Percentiles rank a stretch among this genome's conserved stretches.
Conservation (phyloP, 2,888 invertebrate genomes). For the Eudasyphora cyanicolor region DNA sequence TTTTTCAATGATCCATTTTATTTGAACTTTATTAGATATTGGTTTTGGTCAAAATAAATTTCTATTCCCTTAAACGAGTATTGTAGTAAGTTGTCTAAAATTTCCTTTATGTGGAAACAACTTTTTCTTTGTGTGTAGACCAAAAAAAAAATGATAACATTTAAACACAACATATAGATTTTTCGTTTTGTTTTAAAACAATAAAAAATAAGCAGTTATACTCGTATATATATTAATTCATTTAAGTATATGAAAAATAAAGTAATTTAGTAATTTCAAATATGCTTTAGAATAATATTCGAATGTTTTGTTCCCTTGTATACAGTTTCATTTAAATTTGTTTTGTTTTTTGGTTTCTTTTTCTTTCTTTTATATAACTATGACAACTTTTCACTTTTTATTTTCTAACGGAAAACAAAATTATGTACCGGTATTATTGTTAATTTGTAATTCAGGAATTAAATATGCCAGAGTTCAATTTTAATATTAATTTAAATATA, state of each 20-base stretch:
- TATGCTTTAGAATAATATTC: constrained; percentile 27
- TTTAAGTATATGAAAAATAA: constrained; percentile 18
- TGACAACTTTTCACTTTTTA: not conserved
- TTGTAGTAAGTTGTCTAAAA: too few species aligned
- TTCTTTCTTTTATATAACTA: constrained; percentile 50
- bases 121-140: too few species aligned
- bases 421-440: not conserved
- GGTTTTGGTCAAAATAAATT: too few species aligned
- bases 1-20: too few species aligned
- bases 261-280: constrained; percentile 8
- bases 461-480: not conserved
- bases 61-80: too few species aligned
- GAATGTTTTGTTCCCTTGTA: constrained; percentile 65
- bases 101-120: too few species aligned
- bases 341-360: constrained; percentile 50
- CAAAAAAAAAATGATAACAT: not conserved
- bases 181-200: not conserved
- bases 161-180: not conserved
- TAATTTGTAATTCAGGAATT: not conserved
- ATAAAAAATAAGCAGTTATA: not conserved
- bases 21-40: too few species aligned
- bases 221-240: not conserved
- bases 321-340: constrained; percentile 61
- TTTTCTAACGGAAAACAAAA: not conserved
- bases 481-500: not conserved